Evolutionary conservation across 2,888 invertebrate genomes (phyloP).

Genomic region (Melipona beecheii): DNA sequence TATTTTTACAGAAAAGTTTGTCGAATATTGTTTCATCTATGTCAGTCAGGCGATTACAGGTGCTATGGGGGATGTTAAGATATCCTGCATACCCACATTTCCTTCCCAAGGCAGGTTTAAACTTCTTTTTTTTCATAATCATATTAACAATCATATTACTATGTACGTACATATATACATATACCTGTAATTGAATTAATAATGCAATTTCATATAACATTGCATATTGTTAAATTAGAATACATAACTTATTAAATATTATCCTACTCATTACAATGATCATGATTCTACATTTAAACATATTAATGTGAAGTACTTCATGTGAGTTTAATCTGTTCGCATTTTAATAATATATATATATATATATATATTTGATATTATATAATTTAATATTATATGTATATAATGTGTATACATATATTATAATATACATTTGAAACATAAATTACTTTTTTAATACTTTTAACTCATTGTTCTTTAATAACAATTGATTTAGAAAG

Average conservation of each 20-base stretch:
- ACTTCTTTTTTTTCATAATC: neutral
- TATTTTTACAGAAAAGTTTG: constrained; percentile 92
- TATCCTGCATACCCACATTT: constrained; percentile 93
- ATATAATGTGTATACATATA: neutral
- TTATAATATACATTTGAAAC: neutral
- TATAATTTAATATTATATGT: neutral
- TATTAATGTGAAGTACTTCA: too few species aligned
- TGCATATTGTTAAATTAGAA: too few species aligned
- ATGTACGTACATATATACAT: neutral
- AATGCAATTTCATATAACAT: too few species aligned
- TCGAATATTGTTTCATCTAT: constrained; percentile 95
- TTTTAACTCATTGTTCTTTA: neutral
- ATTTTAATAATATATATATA: too few species aligned
- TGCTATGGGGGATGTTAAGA: constrained; percentile 93
- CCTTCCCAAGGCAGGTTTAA: constrained; percentile 89
- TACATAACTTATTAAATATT: too few species aligned
- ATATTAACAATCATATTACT: neutral
- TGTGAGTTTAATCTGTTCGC: too few species aligned
- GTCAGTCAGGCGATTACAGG: constrained; percentile 94
- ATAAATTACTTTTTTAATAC: neutral
- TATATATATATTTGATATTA: too few species aligned
- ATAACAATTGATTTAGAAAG: constrained; percentile 85
- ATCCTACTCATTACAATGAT: too few species aligned
- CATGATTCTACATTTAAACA: too few species aligned
- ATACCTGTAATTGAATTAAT: too few species aligned